These are phyloP conservation scores for Ophioderma brevispina DNA, from an alignment of 35 echinoderm and acorn worm species.

Conservation along the genomic window DNA sequence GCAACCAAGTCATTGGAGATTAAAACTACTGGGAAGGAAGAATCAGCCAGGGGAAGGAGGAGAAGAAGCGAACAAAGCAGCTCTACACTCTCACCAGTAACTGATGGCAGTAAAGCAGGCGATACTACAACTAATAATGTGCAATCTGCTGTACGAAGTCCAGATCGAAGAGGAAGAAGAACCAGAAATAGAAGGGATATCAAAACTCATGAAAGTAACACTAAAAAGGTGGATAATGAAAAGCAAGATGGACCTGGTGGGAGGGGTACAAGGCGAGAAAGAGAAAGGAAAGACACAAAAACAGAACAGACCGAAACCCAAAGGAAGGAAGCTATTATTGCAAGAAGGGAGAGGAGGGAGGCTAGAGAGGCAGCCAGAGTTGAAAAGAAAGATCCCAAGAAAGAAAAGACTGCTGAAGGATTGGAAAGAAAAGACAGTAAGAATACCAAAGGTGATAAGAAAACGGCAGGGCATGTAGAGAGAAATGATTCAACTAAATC, in stretches of 20 bases:
- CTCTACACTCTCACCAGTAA: conserved; percentile 2
- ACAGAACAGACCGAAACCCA: conserved; percentile 14
- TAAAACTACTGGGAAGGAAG: not conserved
- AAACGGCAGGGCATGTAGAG: not conserved
- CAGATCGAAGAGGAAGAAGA: conserved; percentile 17
- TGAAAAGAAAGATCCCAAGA: conserved; percentile 28
- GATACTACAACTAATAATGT: not conserved
- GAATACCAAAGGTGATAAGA: conserved; percentile 29
- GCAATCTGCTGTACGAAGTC: not conserved
- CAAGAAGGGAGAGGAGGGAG: not conserved
- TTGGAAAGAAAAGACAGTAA: not conserved
- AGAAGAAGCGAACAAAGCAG: conserved; percentile 29
- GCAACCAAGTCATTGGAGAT: not conserved
- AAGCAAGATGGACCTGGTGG: conserved; percentile 29
- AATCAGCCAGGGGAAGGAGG: conserved; percentile 20
- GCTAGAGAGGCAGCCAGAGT: conserved; percentile 25
- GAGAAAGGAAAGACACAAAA: conserved; percentile 30
- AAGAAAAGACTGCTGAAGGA: not conserved
- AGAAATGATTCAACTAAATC: not conserved
- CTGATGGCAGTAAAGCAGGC: not conserved
- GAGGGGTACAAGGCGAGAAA: conserved; percentile 52
- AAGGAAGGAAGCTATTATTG: not conserved
- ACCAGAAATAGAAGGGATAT: not conserved
- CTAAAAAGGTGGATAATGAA: not conserved
- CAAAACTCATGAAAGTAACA: not conserved